Percentiles rank a stretch among this genome's conserved stretches.
Conservation (phyloP, 2,113 vertebrate species). For the Anseranas semipalmata region DNA sequence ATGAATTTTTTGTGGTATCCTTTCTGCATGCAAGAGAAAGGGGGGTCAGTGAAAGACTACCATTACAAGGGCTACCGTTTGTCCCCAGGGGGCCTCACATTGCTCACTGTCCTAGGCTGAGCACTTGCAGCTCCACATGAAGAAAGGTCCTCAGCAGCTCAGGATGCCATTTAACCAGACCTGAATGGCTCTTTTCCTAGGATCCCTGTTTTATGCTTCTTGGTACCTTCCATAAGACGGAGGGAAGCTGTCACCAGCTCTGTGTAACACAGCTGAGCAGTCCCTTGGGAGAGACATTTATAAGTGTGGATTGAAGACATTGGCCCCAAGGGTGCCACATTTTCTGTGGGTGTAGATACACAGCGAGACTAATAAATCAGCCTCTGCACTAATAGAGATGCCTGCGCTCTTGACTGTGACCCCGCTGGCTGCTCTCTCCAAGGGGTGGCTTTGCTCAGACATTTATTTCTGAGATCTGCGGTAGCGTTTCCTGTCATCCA, state of each 20-base stretch:
- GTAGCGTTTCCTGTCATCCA: background rate
- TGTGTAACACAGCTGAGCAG: background rate
- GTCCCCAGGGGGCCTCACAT: background rate
- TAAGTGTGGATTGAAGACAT: background rate
- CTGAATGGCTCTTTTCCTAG: background rate
- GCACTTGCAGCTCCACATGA: fast-evolving
- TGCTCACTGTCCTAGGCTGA: background rate
- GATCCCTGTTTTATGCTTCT: background rate
- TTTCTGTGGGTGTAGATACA: background rate
- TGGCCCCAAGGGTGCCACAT: background rate
- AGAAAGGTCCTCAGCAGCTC: background rate
- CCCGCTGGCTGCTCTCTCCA: background rate
- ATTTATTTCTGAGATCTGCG: background rate
- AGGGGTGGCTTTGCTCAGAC: background rate
- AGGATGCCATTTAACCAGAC: background rate
- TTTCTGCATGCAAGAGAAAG: background rate
- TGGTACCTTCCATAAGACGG: background rate
- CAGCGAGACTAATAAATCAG: background rate
- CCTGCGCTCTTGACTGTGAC: background rate
- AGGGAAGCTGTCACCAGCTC: background rate
- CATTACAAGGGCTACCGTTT: background rate
- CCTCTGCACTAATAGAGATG: background rate
- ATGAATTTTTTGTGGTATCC: background rate
- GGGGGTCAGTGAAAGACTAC: too few species aligned
- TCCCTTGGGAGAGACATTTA: background rate